phyloP scores from a whole-genome alignment of 2,113 vertebrate genomes.

The Malurus alboscapulatus region DNA sequence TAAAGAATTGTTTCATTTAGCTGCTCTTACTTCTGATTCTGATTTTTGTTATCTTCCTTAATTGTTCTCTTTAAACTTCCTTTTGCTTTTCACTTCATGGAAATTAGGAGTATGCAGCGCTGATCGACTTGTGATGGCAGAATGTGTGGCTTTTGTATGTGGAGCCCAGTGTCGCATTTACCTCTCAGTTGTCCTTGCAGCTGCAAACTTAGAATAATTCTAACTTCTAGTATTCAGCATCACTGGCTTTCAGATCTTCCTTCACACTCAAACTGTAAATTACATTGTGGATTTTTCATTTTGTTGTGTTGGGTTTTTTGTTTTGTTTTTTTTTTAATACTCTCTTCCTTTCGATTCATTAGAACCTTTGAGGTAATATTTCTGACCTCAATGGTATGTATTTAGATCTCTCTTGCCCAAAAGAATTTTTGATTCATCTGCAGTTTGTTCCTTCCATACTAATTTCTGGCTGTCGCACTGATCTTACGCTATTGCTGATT shows the following conservation, averaged over 20 bases:
- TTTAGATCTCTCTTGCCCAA: neutral
- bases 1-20: neutral
- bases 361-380: neutral
- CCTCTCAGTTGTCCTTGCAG: neutral
- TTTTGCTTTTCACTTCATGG: neutral
- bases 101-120: neutral
- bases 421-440: neutral
- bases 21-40: neutral
- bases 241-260: neutral
- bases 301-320: neutral
- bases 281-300: neutral
- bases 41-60: neutral
- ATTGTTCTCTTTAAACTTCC: neutral
- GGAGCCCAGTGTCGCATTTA: neutral
- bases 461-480: neutral
- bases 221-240: neutral
- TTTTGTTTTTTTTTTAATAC: neutral
- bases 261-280: neutral
- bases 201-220: neutral
- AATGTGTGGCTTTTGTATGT: neutral
- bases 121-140: neutral
- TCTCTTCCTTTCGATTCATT: neutral
- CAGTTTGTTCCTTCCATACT: neutral
- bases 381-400: neutral
- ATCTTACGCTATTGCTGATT: neutral